Conservation (phyloP, 2,113 vertebrate genomes). For the Poeciliopsis prolifica region DNA sequence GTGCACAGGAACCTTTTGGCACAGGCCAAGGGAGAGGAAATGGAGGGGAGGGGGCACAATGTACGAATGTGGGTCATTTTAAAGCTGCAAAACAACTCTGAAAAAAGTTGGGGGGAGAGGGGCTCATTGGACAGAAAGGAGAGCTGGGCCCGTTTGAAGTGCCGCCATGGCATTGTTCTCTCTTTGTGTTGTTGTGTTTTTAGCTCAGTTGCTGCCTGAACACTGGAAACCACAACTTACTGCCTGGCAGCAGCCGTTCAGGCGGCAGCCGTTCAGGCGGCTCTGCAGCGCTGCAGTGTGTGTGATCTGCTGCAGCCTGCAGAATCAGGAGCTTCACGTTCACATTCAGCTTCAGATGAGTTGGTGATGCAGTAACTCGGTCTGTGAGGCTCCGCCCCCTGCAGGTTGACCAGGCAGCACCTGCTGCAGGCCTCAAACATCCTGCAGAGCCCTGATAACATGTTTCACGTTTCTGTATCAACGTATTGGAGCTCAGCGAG, state of each 20-base stretch:
- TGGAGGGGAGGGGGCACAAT: constrained; percentile 34
- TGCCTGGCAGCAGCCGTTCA: constrained; percentile 36
- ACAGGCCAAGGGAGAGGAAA: constrained; percentile 80
- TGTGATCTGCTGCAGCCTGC: neutral
- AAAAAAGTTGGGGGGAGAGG: constrained; percentile 17
- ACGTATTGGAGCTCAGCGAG: too few relatives aligned
- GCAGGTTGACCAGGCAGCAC: neutral
- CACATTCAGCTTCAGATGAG: neutral
- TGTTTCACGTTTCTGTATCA: neutral
- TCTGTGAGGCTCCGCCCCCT: too few relatives aligned
- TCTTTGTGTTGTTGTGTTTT: constrained; percentile 41
- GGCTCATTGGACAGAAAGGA: constrained; percentile 38
- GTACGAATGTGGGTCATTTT: constrained; percentile 77
- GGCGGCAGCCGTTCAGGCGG: too few relatives aligned
- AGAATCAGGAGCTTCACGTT: neutral
- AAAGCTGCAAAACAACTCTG: constrained; percentile 79
- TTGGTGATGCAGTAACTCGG: too few relatives aligned
- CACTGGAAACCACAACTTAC: constrained; percentile 50
- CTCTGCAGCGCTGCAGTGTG: constrained; percentile 11
- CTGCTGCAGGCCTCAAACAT: neutral
- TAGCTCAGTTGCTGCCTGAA: constrained; percentile 55
- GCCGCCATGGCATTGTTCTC: constrained; percentile 53
- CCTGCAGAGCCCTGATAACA: neutral
- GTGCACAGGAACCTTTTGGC: constrained; percentile 84
- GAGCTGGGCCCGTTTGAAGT: constrained; percentile 62